phyloP scores from a whole-genome alignment of 2,113 vertebrate species.

The Thomomys bottae region DNA sequence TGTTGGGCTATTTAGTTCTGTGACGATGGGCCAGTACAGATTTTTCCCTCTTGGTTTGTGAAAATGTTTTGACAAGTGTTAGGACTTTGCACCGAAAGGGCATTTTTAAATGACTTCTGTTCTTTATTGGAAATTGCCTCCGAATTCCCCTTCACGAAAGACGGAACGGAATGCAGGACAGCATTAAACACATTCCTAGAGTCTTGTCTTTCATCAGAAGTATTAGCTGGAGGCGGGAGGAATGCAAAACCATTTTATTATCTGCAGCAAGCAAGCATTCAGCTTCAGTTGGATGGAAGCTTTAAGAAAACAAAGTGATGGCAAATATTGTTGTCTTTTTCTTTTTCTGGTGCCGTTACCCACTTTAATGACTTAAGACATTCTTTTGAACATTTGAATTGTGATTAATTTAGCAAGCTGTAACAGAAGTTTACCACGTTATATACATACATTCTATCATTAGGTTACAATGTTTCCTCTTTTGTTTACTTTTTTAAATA shows the following conservation, averaged over 20 bases:
- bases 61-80: constrained; percentile 3
- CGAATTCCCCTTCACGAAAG: neutral
- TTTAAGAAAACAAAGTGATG: constrained; percentile 46
- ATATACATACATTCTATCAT: neutral
- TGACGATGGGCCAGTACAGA: neutral
- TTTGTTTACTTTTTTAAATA: neutral
- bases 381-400: constrained; percentile 32
- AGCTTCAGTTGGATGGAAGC: neutral
- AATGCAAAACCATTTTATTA: constrained; percentile 8
- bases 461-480: neutral
- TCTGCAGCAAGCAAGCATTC: neutral
- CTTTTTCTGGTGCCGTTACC: constrained; percentile 14
- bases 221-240: constrained; percentile 13
- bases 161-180: neutral
- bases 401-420: neutral
- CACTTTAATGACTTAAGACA: neutral
- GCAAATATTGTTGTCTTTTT: neutral
- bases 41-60: neutral
- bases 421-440: neutral
- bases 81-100: neutral
- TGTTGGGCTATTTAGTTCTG: neutral
- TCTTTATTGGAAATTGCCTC: neutral
- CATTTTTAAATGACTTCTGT: neutral
- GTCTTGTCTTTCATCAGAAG: neutral
- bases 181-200: neutral